phyloP scores from a whole-genome alignment of 2,113 vertebrate species.

The Cygnus buccinator region DNA sequence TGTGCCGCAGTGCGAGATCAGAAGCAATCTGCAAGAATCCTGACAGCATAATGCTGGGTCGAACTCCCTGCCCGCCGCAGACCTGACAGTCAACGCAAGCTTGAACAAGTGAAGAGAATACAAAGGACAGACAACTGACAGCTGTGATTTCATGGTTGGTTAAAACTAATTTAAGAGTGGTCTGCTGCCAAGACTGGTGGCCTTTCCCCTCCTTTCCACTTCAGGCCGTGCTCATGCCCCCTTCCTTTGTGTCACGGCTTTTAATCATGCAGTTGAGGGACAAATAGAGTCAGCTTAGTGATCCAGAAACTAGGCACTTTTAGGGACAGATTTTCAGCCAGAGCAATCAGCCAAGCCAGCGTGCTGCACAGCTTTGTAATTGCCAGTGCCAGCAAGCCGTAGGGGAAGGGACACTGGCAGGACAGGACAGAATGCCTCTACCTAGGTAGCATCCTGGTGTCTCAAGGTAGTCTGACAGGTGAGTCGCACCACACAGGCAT shows the following conservation, averaged over 20 bases:
- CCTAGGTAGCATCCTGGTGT: not conserved
- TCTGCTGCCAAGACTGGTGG: not conserved
- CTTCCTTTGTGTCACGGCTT: not conserved
- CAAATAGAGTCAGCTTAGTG: not conserved
- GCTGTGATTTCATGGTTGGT: not conserved
- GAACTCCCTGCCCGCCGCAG: not conserved
- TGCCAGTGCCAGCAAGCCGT: not conserved
- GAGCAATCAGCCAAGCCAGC: not conserved
- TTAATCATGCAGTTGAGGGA: not conserved
- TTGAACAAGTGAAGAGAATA: not conserved
- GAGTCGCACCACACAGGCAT: not conserved
- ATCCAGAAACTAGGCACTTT: not conserved
- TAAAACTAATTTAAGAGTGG: not conserved
- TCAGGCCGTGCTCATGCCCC: not conserved
- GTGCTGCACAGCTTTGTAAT: not conserved
- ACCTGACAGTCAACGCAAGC: not conserved
- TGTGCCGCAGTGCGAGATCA: not conserved
- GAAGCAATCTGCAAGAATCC: not conserved
- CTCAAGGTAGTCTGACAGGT: not conserved
- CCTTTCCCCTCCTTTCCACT: not conserved
- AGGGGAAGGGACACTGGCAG: not conserved
- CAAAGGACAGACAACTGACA: not conserved
- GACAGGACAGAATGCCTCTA: not conserved
- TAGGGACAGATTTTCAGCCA: not conserved
- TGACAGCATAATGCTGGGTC: not conserved